Evolutionary conservation across 2,797 vertebrate genomes (phyloP).

Genomic region (Spea hammondii): DNA sequence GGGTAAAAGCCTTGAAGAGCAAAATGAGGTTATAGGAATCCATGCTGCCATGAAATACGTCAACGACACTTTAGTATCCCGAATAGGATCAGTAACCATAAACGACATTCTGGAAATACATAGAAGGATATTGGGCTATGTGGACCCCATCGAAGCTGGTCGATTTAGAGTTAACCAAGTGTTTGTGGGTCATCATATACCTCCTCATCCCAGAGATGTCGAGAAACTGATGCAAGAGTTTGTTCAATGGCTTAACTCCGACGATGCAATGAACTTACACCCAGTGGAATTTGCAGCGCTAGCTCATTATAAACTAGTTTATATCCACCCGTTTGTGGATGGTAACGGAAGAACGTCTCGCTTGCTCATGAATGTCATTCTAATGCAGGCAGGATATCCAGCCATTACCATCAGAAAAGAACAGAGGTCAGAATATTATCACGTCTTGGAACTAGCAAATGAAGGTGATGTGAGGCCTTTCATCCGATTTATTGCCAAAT

Average conservation of each 20-base stretch:
- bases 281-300: slow-evolving; percentile 91
- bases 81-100: slow-evolving; percentile 76
- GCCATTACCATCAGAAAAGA: slow-evolving; percentile 95
- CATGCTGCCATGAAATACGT: slow-evolving; percentile 92
- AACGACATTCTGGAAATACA: slow-evolving; percentile 88
- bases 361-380: slow-evolving; percentile 92
- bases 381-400: slow-evolving; percentile 93
- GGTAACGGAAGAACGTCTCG: slow-evolving; percentile 92
- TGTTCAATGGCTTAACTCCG: slow-evolving; percentile 91
- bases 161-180: slow-evolving; percentile 85
- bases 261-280: slow-evolving; percentile 87
- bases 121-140: slow-evolving; percentile 85
- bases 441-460: slow-evolving; percentile 85
- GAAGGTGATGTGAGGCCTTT: slow-evolving; percentile 94
- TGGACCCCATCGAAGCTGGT: slow-evolving; percentile 90
- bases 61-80: slow-evolving; percentile 85
- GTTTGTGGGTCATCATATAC: slow-evolving; percentile 94
- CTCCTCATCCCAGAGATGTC: slow-evolving; percentile 86
- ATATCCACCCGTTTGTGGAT: slow-evolving; percentile 92
- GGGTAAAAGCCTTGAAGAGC: slow-evolving; percentile 91
- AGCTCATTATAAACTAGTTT: slow-evolving; percentile 95
- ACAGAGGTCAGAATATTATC: slow-evolving; percentile 88
- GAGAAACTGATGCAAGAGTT: slow-evolving; percentile 89
- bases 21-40: slow-evolving; percentile 94
- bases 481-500: slow-evolving; percentile 95